Evolutionary conservation across 2,113 vertebrate species (phyloP), one percentile per base, ranked within the genome.

Genomic region (Aphelocoma coerulescens): DNA sequence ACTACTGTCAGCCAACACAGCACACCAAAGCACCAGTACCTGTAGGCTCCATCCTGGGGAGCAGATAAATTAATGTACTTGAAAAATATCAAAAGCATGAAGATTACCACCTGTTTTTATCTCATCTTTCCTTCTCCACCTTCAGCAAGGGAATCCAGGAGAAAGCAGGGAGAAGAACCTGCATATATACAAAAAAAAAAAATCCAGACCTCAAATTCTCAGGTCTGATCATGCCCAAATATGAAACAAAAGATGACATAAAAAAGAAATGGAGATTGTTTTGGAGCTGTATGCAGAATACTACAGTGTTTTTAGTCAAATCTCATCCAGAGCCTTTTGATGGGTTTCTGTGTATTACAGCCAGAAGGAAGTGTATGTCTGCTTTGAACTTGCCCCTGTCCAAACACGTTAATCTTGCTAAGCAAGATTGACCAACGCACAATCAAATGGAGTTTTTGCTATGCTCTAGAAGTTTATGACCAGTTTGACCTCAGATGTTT

Each of bases 141-240:
- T 74, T 91, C 41, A 58, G 68, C 62, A 68, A 28, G 4, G 5
- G 46, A 84, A 49, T 21, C 32, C 26, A 43, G 41, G n/a, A 83
- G 28, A 66, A 89, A 84, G 55, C 6, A 37, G n/a, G 9, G 13
- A 76, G 21, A 59, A 89, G 7, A 41, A 41, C 11, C 5, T 51
- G 3, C 17, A 33, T 0, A 1, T 15, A 51, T 4, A 72, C 14
- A 4, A 35, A 49, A 73, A 57, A 57, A 37, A 15, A 27, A 3
- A 0, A 23, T 5, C 11, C 11, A 81, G 11, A 48, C 23, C 22
- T 51, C 1, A 0, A 10, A 65, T 67, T 81, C 55, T 69, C 30
- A 76, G 80, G 51, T 28, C 15, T 62, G 43, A 41, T 43, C 32
- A 19, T 1, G 0, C 10, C n/a, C 30, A 69, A 77, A 46, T 17